These are phyloP conservation scores for Trisateles emortualis DNA, from an alignment of 2,888 invertebrate species.

Conservation along the genomic window DNA sequence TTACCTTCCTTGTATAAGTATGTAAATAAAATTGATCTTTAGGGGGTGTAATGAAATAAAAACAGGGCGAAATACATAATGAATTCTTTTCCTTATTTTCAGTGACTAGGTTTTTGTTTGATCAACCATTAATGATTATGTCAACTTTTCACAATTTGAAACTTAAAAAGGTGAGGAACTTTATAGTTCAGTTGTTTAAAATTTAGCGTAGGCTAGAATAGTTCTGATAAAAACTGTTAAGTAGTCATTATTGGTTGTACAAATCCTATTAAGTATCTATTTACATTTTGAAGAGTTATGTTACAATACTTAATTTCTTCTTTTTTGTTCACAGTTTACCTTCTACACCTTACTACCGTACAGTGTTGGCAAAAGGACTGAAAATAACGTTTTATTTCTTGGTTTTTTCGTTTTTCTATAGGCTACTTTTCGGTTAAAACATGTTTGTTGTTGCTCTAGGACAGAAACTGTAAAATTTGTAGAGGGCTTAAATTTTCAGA, in stretches of 20 bases:
- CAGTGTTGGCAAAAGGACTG: conserved; percentile 61
- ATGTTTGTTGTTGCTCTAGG: background rate
- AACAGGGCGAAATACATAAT: conserved; percentile 18
- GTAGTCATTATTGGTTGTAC: background rate
- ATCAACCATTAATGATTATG: conserved; percentile 27
- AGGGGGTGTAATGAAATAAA: background rate
- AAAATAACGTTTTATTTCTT: conserved; percentile 72
- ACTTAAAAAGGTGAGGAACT: conserved; percentile 46
- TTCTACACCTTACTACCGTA: conserved; percentile 51
- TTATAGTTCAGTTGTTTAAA: conserved; percentile 16
- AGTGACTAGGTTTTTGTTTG: conserved; percentile 54
- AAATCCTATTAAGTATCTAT: background rate
- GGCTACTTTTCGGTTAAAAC: conserved; percentile 67
- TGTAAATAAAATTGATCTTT: background rate
- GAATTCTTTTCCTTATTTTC: conserved; percentile 56
- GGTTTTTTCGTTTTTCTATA: conserved; percentile 74
- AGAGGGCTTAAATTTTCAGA: too few relatives aligned
- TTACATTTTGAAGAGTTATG: too few relatives aligned
- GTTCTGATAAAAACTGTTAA: background rate
- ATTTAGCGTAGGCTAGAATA: conserved; percentile 10
- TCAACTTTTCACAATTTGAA: conserved; percentile 26
- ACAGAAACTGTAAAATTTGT: background rate
- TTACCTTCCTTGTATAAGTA: too few relatives aligned
- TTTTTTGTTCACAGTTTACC: conserved; percentile 68
- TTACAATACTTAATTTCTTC: background rate